A percentile compares a stretch with the other conserved stretches of the same genome.
These are phyloP conservation scores for Propithecus coquereli DNA, from an alignment of 2,113 vertebrate genomes.

Conservation along the genomic window DNA sequence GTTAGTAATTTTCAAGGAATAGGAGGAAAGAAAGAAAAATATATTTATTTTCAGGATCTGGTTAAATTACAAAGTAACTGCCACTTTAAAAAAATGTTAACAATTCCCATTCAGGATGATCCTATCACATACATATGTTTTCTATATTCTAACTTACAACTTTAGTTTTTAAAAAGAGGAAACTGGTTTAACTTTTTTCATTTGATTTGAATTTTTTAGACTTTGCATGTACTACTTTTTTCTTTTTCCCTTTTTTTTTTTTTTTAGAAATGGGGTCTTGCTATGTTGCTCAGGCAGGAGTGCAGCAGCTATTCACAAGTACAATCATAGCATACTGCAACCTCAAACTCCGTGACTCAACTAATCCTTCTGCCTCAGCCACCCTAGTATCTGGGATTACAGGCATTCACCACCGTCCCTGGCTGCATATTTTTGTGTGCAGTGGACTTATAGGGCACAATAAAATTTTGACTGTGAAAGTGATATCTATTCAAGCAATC, in stretches of 20 bases:
- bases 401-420: background rate
- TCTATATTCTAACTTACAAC: background rate
- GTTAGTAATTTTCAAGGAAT: background rate
- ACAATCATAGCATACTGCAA: background rate
- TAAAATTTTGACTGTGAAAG: background rate
- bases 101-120: background rate
- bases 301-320: background rate
- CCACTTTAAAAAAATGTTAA: background rate
- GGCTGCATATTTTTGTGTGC: background rate
- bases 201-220: background rate
- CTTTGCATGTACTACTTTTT: background rate
- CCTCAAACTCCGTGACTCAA: background rate
- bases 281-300: background rate
- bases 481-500: background rate
- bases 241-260: background rate
- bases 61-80: slow-evolving; percentile 19
- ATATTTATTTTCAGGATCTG: slow-evolving; percentile 32
- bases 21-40: background rate
- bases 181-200: background rate
- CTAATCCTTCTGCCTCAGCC: background rate
- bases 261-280: background rate
- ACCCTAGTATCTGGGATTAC: background rate
- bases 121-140: background rate
- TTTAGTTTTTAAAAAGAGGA: background rate
- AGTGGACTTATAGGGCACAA: background rate